These are phyloP conservation scores for Euphonia xanthogaster DNA, from an alignment of 2,797 vertebrate species.

Conservation along the genomic window DNA sequence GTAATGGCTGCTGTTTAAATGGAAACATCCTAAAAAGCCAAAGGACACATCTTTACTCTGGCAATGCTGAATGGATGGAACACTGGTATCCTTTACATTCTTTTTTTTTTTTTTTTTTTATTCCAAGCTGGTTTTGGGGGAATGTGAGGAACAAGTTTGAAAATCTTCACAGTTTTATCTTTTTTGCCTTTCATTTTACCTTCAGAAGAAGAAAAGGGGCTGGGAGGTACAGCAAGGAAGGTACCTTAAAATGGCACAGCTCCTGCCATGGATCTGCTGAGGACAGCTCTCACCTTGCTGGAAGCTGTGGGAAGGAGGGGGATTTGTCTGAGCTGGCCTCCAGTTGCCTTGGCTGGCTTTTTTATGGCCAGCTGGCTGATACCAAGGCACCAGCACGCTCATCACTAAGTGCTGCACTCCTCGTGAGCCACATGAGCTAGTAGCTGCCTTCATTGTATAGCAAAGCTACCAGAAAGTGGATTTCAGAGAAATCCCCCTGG, in stretches of 20 bases:
- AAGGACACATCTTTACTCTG: not conserved
- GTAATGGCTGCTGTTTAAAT: not conserved
- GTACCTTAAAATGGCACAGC: not conserved
- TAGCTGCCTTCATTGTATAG: not conserved
- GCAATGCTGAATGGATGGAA: not conserved
- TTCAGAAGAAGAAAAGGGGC: not conserved
- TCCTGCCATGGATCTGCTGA: not conserved
- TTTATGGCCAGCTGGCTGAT: not conserved
- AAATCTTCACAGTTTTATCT: not conserved
- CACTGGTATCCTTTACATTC: accelerated
- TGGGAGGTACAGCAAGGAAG: not conserved
- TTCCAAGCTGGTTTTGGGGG: accelerated
- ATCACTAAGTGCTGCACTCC: not conserved
- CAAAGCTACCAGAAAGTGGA: not conserved
- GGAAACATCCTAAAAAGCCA: not conserved
- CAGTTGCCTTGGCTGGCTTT: not conserved
- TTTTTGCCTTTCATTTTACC: not conserved
- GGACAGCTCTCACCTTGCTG: not conserved
- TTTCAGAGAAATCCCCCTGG: not conserved
- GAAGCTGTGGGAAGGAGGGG: not conserved
- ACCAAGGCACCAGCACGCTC: not conserved
- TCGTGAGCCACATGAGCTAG: accelerated
- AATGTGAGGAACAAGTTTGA: not conserved
- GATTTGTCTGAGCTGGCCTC: not conserved
- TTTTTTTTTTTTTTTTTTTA: not conserved